Base-by-base conservation (phyloP, 2,888 invertebrate species). In the Pristionchus exspectatus region DNA sequence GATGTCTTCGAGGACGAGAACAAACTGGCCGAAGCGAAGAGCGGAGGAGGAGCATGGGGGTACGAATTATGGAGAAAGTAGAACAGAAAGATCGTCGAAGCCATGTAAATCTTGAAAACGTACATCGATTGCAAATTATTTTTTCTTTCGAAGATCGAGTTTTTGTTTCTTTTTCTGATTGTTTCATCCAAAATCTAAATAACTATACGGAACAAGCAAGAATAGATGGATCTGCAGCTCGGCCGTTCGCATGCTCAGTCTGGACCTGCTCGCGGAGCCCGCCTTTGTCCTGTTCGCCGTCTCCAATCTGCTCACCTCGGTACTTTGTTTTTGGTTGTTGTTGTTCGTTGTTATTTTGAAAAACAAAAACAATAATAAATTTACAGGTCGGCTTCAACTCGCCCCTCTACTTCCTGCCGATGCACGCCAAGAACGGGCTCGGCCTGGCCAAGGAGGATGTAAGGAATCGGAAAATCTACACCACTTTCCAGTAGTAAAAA, bases 271-370 rank as follows among this genome's bases (percentile, higher is more conserved):
- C 90, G 96, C 97, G 93, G 97, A 98, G 95, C 96, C 97, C 54
- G 96, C 98, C 92, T 99, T 98, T 95, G 96, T 98, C 91, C 96
- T 98, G 91, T 99, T 98, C 95, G 97, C 97, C 24, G 93, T 98
- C 89, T 98, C 98, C 69, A 99, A 99, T 96, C 98, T 99, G 95
- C 97, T 97, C 95, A 98, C 98, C 77, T 98, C 98, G 95, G 74
- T 69, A 30, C 21, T 2, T 9, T 59, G 5, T 59, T 50, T 50
- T 3, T 50, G 9, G 0, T 50, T 50, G 44, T 50, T 50, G 12
- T 50, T 50, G 44, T 50, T 50, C 9, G 44, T 50, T 50, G 44
- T 50, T 50, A 12, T 50, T 50, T 50, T 50, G 4, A 50, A 50
- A 50, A 44, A 44, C 44, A 44, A 44, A 44, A 44, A 44, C 44